These are phyloP conservation scores for Zelostemma sp. DNA, from an alignment of 1,140 invertebrate genomes.

Conservation along the genomic window DNA sequence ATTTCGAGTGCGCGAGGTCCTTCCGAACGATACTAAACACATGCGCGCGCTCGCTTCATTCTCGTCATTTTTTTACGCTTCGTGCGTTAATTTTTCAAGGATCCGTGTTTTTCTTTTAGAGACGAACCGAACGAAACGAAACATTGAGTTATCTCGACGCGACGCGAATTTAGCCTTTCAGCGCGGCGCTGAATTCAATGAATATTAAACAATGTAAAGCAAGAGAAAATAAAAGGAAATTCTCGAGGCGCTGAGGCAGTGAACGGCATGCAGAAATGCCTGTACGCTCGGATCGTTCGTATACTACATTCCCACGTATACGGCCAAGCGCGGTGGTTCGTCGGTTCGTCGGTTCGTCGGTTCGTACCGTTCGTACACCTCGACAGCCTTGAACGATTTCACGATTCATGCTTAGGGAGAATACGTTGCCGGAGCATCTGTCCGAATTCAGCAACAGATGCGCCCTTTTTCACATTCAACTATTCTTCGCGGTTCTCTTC, in stretches of 20 bases:
- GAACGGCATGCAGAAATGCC: slow-evolving; percentile 9
- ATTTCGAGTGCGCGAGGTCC: not conserved
- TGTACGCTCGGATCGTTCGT: slow-evolving; percentile 8
- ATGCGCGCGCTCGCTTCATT: not conserved
- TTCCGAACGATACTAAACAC: not conserved
- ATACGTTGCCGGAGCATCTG: slow-evolving; percentile 1
- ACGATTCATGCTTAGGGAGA: slow-evolving; percentile 43
- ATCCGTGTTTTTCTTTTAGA: not conserved
- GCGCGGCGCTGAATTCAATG: too few relatives aligned
- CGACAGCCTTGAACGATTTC: slow-evolving; percentile 44
- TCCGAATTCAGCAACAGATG: not conserved
- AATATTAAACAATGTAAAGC: not conserved
- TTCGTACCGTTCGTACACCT: slow-evolving; percentile 10
- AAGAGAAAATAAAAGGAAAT: not conserved
- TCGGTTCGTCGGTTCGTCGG: too few relatives aligned
- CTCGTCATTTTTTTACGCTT: too few relatives aligned
- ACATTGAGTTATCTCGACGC: too few relatives aligned
- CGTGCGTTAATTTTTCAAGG: not conserved
- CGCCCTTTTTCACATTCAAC: too few relatives aligned
- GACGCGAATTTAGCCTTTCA: too few relatives aligned
- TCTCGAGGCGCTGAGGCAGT: not conserved
- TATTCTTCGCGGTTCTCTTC: too few relatives aligned
- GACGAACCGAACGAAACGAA: not conserved
- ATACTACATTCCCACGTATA: slow-evolving; percentile 42
- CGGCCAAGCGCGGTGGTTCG: too few relatives aligned